Base-by-base conservation (phyloP, 1,140 invertebrate species). In the Piezodorus guildinii region DNA sequence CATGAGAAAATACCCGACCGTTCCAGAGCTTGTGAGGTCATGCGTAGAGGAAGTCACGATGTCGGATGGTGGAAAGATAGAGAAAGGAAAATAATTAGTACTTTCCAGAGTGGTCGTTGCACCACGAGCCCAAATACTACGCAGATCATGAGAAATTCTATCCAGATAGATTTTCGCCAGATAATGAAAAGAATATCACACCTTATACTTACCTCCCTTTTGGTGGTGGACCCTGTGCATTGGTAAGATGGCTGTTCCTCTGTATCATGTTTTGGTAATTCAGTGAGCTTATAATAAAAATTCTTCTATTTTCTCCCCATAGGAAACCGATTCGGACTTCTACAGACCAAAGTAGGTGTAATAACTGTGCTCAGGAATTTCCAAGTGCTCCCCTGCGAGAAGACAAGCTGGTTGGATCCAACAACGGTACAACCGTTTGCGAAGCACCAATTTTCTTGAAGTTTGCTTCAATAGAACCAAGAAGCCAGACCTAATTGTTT, bases 151-250 rank as follows among this genome's bases (percentile, higher is more conserved):
- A 76, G 27, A 62, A 17, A 9, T 77, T 77, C 62, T 62, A 74
- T 63, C 77, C 76, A 0, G 73, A 77, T 19, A 62, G 77, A 30
- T 77, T 75, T 46, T 60, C 45, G 8, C 44, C 60, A 62, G 64
- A 69, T 49, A 66, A 65, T 23, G 66, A 74, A 21, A 30, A 65
- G 9, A 67, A 68, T 6, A 70, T 73, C 52, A 66, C 69, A 14
- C 74, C 73, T 0, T 66, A 62, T 27, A 74, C 80, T 0, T 90
- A 82, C 71, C 71, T 89, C 27, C 87, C 90, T 0, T 93, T 92
- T 69, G 88, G 88, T 1, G 81, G 84, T 56, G 88, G 88, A 12
- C 83, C 85, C 0, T 81, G 71, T 90, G 87, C 71, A 88, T 90
- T 67, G 87, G 85, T 82, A 39, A 39, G 34, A 39, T 10, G 12